These are phyloP conservation scores for Acromyrmex charruanus DNA, from an alignment of 1,140 invertebrate genomes.

Conservation along the genomic window DNA sequence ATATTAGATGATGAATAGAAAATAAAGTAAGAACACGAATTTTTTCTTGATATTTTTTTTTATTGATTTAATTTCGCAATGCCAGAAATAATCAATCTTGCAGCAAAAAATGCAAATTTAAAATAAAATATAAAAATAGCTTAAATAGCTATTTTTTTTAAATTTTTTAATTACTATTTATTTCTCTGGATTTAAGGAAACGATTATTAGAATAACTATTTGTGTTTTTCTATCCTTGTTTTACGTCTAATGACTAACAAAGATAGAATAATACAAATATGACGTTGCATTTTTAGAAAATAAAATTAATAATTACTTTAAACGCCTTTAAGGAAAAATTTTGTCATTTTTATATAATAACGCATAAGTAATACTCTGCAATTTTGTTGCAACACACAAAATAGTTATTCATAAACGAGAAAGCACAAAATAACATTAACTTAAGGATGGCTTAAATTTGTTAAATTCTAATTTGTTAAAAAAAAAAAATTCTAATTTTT, in stretches of 20 bases:
- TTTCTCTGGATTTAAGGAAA: neutral
- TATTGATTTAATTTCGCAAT: neutral
- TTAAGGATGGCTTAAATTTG: neutral
- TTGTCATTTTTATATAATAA: neutral
- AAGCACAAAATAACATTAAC: neutral
- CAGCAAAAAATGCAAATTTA: neutral
- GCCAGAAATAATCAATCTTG: neutral
- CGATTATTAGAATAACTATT: too few relatives aligned
- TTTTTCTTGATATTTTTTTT: neutral
- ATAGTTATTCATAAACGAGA: neutral
- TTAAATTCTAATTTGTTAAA: neutral
- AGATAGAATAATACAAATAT: too few relatives aligned
- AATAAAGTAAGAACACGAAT: neutral
- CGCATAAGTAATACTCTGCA: neutral
- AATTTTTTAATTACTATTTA: neutral
- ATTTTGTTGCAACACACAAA: neutral
- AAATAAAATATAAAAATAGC: conserved; percentile 9
- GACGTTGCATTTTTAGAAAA: neutral
- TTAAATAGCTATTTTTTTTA: neutral
- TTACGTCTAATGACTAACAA: too few relatives aligned
- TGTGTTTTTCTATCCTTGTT: too few relatives aligned
- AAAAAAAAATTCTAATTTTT: neutral
- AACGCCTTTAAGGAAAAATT: neutral
- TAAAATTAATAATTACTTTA: neutral
- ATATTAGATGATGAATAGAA: neutral